Base-by-base conservation (phyloP, 2,888 invertebrate species). In the Hyposoter didymator region DNA sequence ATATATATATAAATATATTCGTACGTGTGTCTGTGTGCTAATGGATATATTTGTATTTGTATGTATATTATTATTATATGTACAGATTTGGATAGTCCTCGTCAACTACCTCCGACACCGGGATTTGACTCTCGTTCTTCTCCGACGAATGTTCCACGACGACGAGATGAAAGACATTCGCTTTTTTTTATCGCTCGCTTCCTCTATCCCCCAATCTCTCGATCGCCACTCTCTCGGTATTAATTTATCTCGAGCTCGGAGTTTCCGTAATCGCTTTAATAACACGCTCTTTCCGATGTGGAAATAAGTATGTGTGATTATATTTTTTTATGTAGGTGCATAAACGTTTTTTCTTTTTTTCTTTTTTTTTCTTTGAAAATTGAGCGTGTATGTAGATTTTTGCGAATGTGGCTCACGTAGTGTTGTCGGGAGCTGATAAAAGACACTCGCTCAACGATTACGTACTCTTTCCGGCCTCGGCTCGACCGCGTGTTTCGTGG, bases 81-180 rank as follows among this genome's bases (percentile, higher is more conserved):
- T 80, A 66, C 70, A 75, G 52, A 78, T 85, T 59, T 75, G 72
- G 67, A 64, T 66, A 43, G 69, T 59, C 69, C 67, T 74, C 80
- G 78, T 70, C 76, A 45, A 86, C 85, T 86, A 86, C 85, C 85
- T 86, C 78, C 83, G 85, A 86, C 85, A 86, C 80, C 85, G 83
- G 69, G 81, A 83, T 73, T 86, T 86, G 49, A 86, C 85, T 86
- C 85, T 86, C 69, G 85, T 86, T 86, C 85, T 83, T 86, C 85
- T 81, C 83, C 85, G 85, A 86, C 85, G 85, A 86, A 83, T 86
- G 69, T 78, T 78, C 72, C 85, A 78, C 83, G 78, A 86, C 39
- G 83, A 78, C 78, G 74, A 69, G 78, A 78, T 49, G 85, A 76
- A 81, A 80, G 85, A 86, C 85, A 86, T 86, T 86, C 85, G 85